Conservation (phyloP, 2,113 vertebrate species). For the Toxotes chatareus region DNA sequence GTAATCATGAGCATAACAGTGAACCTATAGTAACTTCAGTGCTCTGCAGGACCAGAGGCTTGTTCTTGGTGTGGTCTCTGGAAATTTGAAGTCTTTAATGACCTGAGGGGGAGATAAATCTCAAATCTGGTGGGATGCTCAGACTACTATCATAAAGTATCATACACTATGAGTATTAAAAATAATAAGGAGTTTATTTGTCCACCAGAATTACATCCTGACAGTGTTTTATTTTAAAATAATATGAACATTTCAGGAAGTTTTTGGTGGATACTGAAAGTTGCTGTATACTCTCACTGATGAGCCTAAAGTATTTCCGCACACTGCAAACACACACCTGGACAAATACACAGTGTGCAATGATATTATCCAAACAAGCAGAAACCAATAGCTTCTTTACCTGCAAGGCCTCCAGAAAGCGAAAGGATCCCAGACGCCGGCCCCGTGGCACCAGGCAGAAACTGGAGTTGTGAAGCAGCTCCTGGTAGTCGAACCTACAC, state of each 20-base stretch:
- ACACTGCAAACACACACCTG: neutral
- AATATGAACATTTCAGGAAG: too few species aligned
- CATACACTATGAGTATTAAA: too few species aligned
- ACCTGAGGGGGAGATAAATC: neutral
- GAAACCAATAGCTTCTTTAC: conserved; percentile 47
- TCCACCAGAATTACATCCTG: too few species aligned
- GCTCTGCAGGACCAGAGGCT: neutral
- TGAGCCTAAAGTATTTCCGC: neutral
- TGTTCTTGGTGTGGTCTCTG: too few species aligned
- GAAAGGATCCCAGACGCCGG: conserved; percentile 86
- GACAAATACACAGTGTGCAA: neutral
- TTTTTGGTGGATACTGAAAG: too few species aligned
- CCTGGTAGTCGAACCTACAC: conserved; percentile 88
- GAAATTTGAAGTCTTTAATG: neutral
- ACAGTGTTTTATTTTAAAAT: too few species aligned
- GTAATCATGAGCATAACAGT: neutral
- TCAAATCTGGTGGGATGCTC: too few species aligned
- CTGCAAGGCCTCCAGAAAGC: conserved; percentile 94
- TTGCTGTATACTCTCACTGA: too few species aligned
- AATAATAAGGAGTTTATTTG: too few species aligned
- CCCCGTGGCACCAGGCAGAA: conserved; percentile 95
- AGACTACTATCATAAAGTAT: too few species aligned
- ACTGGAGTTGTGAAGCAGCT: conserved; percentile 90
- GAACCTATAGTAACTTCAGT: neutral
- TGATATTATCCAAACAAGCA: neutral